Base-by-base conservation (phyloP, 2,113 vertebrate genomes). In the Corythoichthys haematopterus region DNA sequence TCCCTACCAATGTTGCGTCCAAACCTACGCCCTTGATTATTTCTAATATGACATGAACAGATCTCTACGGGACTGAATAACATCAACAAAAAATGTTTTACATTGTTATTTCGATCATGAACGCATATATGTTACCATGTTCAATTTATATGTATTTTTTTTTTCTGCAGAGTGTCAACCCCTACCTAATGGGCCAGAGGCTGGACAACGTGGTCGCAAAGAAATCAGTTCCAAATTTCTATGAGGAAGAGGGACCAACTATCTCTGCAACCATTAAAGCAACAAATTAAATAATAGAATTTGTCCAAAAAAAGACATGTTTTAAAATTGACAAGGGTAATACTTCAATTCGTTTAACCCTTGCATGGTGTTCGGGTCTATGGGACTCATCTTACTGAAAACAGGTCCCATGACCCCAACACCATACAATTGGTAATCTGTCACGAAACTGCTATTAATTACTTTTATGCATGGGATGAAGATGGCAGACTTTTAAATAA, bases 191-290 rank as follows among this genome's bases (percentile, higher is more conserved):
- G 93, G 97, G 97, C 81, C 93, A 95, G 82, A 92, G 92, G 85
- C 85, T 99, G 87, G 94, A 98, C 81, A 97, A 95, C 1, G 97
- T 99, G 59, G 97, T 98, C 13, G 97, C 96, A 70, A 99, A 99
- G 90, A 99, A 99, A 84, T 99, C 96, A 20, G 96, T 93, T 65
- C 97, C 97, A 60, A 93, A 93, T 81, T 99, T 96, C 89, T 92
- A 94, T 52, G 95, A 96, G 66, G 96, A 98, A 75, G 94, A 97
- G 36, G 45, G 62, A 6, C 33, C 76, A 1, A 69, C 70, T 0
- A 50, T 35, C 33, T 64, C 83, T 20, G 6, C 75, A 53, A 83
- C 92, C 65, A 76, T 61, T 76, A 79, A 77, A 65, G 65, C 84
- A 50, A 79, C 80, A n/a, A 68, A 66, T 77, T 89, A 78, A 91